Evolutionary conservation across 2,113 vertebrate genomes (phyloP).

Genomic region (Silurus meridionalis): DNA sequence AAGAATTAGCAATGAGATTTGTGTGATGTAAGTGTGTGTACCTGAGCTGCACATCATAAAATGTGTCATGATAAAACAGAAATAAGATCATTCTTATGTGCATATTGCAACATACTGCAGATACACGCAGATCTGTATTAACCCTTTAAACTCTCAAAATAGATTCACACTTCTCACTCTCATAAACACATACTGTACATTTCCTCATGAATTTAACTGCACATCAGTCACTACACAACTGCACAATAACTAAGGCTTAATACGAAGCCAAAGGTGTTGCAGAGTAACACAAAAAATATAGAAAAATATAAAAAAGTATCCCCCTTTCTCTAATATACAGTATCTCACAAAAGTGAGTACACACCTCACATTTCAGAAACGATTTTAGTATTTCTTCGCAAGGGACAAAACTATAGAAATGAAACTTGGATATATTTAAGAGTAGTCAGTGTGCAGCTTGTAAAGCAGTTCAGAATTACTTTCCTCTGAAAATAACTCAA

Average conservation of each 20-base stretch:
- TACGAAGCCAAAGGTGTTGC: neutral
- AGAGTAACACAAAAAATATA: neutral
- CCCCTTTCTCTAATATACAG: too few relatives aligned
- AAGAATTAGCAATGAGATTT: conserved; percentile 44
- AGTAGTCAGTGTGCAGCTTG: too few relatives aligned
- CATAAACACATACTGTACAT: neutral
- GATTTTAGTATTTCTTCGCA: too few relatives aligned
- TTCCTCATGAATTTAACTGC: neutral
- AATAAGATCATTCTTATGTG: neutral
- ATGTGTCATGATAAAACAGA: conserved; percentile 5
- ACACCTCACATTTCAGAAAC: too few relatives aligned
- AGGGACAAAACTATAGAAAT: too few relatives aligned
- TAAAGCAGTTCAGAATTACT: too few relatives aligned
- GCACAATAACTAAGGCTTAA: neutral
- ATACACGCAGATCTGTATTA: neutral
- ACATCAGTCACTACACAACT: neutral
- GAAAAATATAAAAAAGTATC: neutral
- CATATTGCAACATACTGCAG: neutral
- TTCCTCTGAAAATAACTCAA: too few relatives aligned
- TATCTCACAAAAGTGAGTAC: too few relatives aligned
- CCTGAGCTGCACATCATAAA: neutral
- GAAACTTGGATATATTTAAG: too few relatives aligned
- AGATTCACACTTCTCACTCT: neutral
- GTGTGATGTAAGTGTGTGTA: conserved; percentile 7
- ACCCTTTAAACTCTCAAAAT: neutral